These are phyloP conservation scores for Conus betulinus DNA, from an alignment of 1,140 invertebrate species.

Conservation along the genomic window DNA sequence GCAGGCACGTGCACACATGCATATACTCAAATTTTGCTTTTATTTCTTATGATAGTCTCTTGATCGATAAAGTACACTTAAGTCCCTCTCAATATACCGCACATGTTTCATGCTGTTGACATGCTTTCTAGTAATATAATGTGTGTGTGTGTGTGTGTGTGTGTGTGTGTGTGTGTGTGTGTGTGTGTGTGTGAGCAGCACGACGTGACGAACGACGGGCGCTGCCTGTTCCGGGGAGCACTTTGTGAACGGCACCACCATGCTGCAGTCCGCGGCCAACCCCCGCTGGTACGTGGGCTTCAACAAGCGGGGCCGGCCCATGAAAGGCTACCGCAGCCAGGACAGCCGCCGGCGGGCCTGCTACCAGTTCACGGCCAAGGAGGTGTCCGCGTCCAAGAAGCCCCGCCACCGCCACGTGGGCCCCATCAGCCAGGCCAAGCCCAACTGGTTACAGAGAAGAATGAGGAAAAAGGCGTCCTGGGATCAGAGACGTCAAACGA, in stretches of 20 bases:
- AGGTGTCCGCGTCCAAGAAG: not conserved
- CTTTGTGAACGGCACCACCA: conserved; percentile 27
- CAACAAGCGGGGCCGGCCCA: conserved; percentile 18
- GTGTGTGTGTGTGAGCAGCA: conserved; percentile 11
- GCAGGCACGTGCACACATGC: too few relatives aligned
- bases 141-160: conserved; percentile 5
- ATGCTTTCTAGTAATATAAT: not conserved
- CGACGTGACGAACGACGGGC: not conserved
- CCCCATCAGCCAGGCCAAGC: not conserved
- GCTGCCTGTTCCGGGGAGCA: conserved; percentile 35
- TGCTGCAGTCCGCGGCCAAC: conserved; percentile 41
- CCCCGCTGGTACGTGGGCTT: conserved; percentile 42
- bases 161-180: conserved; percentile 1
- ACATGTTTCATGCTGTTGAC: too few relatives aligned
- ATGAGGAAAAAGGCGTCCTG: not conserved
- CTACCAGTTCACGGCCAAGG: conserved; percentile 16
- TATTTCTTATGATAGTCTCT: not conserved
- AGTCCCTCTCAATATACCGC: not conserved
- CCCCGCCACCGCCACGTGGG: not conserved
- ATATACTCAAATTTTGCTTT: not conserved
- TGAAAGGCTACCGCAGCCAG: conserved; percentile 18
- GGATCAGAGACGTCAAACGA: not conserved
- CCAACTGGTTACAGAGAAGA: not conserved
- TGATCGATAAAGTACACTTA: not conserved
- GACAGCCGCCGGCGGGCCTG: conserved; percentile 12